phyloP scores from a whole-genome alignment of 2,888 invertebrate genomes.

The Drosophila mimetica region DNA sequence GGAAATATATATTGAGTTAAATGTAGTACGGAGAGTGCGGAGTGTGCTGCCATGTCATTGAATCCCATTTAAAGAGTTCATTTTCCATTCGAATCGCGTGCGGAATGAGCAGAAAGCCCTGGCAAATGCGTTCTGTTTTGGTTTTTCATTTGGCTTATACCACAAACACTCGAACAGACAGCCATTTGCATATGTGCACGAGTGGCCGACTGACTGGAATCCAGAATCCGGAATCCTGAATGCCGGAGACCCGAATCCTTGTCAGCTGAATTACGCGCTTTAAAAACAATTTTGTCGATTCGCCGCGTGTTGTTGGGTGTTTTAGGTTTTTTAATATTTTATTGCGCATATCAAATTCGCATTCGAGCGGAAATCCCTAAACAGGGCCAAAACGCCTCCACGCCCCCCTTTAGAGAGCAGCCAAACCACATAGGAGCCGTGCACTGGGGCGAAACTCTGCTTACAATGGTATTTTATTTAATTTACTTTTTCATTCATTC shows the following conservation, averaged over 20 bases:
- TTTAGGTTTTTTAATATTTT: constrained; percentile 68
- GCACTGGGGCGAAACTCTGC: neutral
- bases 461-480: neutral
- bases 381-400: constrained; percentile 64
- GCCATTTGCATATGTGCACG: constrained; percentile 39
- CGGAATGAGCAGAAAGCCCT: constrained; percentile 52
- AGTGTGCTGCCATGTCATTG: constrained; percentile 37
- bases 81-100: constrained; percentile 69
- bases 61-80: constrained; percentile 70
- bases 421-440: constrained; percentile 22
- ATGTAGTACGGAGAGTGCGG: neutral
- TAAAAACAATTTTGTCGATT: constrained; percentile 76
- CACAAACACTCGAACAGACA: constrained; percentile 27
- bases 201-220: constrained; percentile 21
- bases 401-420: constrained; percentile 1
- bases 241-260: constrained; percentile 14
- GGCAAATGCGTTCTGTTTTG: constrained; percentile 46
- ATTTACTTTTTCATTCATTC: neutral
- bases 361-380: constrained; percentile 77
- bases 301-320: constrained; percentile 31
- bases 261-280: constrained; percentile 70
- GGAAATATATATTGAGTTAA: constrained; percentile 1
- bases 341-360: constrained; percentile 79
- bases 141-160: constrained; percentile 46
- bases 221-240: neutral